These are phyloP conservation scores for Heteractis magnifica DNA, from an alignment of 92 coral and sea anemone species.

Conservation along the genomic window DNA sequence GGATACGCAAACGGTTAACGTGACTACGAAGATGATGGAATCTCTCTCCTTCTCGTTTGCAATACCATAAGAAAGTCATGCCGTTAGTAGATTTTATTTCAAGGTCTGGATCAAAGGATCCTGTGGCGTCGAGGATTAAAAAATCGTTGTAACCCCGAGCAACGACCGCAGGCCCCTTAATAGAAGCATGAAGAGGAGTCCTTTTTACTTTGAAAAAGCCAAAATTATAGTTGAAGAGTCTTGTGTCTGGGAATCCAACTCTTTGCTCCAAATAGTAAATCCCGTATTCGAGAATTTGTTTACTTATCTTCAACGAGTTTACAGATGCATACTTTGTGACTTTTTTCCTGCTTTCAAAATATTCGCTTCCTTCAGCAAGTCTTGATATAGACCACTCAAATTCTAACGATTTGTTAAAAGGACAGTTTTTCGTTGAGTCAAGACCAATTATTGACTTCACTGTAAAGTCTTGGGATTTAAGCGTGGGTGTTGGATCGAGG, in stretches of 20 bases:
- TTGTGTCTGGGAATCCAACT: conserved; percentile 28
- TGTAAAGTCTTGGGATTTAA: conserved; percentile 10
- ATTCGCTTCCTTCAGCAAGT: conserved; percentile 12
- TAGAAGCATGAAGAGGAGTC: conserved; percentile 34
- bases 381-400: conserved; percentile 27
- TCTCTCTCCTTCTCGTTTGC: conserved; percentile 46
- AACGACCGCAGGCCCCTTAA: conserved; percentile 25
- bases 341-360: conserved; percentile 6
- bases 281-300: conserved; percentile 55
- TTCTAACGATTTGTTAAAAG: background rate
- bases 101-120: conserved; percentile 47
- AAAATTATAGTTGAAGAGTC: conserved; percentile 43
- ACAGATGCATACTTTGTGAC: background rate
- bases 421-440: background rate
- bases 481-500: background rate
- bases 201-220: conserved; percentile 48
- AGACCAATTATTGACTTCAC: conserved; percentile 13
- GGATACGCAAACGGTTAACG: conserved; percentile 8
- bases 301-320: conserved; percentile 16
- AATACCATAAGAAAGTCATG: conserved; percentile 54
- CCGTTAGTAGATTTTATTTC: conserved; percentile 6
- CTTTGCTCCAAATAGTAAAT: conserved; percentile 45
- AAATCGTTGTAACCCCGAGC: conserved; percentile 40
- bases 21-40: background rate
- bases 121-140: conserved; percentile 42